Evolutionary conservation across 2,888 invertebrate species (phyloP).

Genomic region (Trachelus troglodyta): DNA sequence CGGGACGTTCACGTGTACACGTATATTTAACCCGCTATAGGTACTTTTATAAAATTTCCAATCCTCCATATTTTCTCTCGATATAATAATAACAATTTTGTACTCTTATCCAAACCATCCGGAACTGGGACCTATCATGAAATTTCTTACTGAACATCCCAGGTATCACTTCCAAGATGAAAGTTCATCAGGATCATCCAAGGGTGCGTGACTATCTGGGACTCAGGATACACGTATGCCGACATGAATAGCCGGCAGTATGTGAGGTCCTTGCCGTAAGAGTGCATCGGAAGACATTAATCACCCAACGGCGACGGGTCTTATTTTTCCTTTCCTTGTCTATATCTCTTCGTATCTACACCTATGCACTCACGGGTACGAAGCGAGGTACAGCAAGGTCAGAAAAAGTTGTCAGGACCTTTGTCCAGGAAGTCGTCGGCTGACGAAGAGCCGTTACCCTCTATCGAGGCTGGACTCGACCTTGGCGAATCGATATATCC

Average conservation of each 20-base stretch:
- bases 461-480: neutral
- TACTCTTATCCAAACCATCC: neutral
- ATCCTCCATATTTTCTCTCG: fast-evolving
- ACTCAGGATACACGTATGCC: conserved; percentile 20
- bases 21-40: neutral
- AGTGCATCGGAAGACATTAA: conserved; percentile 51
- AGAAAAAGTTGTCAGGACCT: neutral
- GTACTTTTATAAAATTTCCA: neutral
- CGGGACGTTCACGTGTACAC: neutral
- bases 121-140: neutral
- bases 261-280: conserved; percentile 35
- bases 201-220: conserved; percentile 1
- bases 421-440: neutral
- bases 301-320: conserved; percentile 47
- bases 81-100: neutral
- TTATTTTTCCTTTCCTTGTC: neutral
- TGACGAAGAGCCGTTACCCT: too few relatives aligned
- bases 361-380: neutral
- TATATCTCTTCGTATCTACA: conserved; percentile 6
- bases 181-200: neutral
- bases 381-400: neutral
- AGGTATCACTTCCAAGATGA: neutral
- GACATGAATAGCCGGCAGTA: conserved; percentile 48
- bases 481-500: neutral
- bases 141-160: neutral